Evolutionary conservation across 2,797 vertebrate genomes (phyloP).

Genomic region (Perodicticus potto): DNA sequence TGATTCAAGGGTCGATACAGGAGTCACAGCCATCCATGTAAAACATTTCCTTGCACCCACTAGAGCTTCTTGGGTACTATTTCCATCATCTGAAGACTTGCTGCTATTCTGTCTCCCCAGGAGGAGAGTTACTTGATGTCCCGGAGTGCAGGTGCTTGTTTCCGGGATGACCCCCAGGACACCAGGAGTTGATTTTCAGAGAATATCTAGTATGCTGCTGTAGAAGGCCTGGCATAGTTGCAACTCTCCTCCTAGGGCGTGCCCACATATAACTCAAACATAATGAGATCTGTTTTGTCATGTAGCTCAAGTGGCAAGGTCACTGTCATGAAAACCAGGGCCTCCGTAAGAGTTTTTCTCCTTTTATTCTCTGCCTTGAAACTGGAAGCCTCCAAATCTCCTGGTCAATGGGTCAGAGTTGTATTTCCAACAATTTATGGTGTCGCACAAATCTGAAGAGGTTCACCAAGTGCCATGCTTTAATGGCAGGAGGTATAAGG

Average conservation of each 20-base stretch:
- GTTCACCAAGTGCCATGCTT: too few relatives aligned
- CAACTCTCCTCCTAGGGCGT: not conserved
- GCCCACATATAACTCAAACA: not conserved
- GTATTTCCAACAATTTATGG: not conserved
- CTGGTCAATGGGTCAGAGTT: not conserved
- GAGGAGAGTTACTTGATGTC: not conserved
- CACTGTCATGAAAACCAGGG: too few relatives aligned
- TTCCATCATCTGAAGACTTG: not conserved
- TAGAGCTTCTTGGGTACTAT: not conserved
- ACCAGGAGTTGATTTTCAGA: not conserved
- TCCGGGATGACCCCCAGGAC: not conserved
- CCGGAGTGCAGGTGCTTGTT: not conserved
- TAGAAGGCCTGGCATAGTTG: not conserved
- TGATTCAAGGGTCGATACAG: not conserved
- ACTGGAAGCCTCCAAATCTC: not conserved
- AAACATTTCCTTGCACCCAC: not conserved
- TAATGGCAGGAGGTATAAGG: not conserved
- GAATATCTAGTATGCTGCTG: fast-evolving
- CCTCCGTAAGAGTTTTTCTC: not conserved
- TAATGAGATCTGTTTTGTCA: not conserved
- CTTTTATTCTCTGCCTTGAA: not conserved
- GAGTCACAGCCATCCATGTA: not conserved
- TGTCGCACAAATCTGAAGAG: not conserved
- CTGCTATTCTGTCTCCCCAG: not conserved
- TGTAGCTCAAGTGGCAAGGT: not conserved